Evolutionary conservation across 2,888 invertebrate species (phyloP), one percentile per base, ranked within the genome.

Genomic region (Oligia fasciuncula): DNA sequence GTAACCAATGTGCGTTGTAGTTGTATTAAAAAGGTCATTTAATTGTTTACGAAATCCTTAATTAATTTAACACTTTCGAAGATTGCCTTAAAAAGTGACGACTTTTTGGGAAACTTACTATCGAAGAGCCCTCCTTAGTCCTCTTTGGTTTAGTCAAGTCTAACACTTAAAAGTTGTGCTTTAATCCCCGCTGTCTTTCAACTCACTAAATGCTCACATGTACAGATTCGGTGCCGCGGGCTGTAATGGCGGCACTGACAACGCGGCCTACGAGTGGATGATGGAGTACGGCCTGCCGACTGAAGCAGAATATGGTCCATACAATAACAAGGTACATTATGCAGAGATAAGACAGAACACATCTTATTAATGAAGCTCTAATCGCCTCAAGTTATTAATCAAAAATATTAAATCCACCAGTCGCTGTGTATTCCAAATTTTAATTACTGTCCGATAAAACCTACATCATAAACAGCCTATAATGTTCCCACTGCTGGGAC

Each of bases 231-330:
- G 99, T 60, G 98, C 98, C 90, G 97, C 97, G 91, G 99, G 99
- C 0, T 99, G 99, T 93, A 98, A 99, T 91, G 99, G 99, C 14
- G 99, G 99, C 13, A 98, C 98, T 95, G 99, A 99, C 93, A 98
- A 98, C 92, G 97, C 98, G 76, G 98, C 99, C 0, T 99, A 99
- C 91, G 97, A 98, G 82, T 99, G 98, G 98, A 98, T 99, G 95
- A 97, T 98, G 96, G 97, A 98, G 91, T 98, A 98, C 76, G 96
- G 96, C 23, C 95, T 99, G 35, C 98, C 99, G 0, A 98, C 98
- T 9, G 99, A 98, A 94, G 99, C 98, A 75, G 98, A 98, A 84
- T 99, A 99, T 93, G 99, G 99, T 23, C 97, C 98, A 51, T 99
- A 99, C 91, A 94, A 98, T 80, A 98, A 98, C 80, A 98, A 98